These are phyloP conservation scores for Actinernus sp. DNA, from an alignment of 92 coral and sea anemone species.

Conservation along the genomic window DNA sequence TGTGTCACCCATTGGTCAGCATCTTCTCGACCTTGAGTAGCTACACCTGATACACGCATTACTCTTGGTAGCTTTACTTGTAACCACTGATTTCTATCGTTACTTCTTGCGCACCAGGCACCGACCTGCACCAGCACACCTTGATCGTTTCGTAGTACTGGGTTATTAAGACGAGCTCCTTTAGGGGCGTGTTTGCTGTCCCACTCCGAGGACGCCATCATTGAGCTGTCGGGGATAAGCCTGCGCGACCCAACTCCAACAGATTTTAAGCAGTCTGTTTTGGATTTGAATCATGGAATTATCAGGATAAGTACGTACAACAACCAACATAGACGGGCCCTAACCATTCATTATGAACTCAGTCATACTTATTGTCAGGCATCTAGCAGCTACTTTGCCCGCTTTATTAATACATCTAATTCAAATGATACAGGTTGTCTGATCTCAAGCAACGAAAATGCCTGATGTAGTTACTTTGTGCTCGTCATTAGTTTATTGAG, in stretches of 20 bases:
- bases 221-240: constrained; percentile 41
- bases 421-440: too few species aligned
- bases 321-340: too few species aligned
- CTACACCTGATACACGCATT: constrained; percentile 68
- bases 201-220: constrained; percentile 62
- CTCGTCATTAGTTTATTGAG: too few species aligned
- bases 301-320: too few species aligned
- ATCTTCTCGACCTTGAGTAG: constrained; percentile 79
- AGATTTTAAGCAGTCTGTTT: constrained; percentile 59
- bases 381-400: too few species aligned
- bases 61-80: constrained; percentile 40
- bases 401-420: too few species aligned
- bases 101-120: constrained; percentile 62
- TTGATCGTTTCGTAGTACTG: not conserved
- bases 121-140: constrained; percentile 37
- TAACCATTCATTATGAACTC: too few species aligned
- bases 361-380: too few species aligned
- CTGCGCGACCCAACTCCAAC: constrained; percentile 44
- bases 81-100: constrained; percentile 61
- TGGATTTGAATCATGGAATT: too few species aligned
- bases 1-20: constrained; percentile 66
- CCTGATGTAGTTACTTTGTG: too few species aligned
- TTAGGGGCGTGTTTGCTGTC: constrained; percentile 17
- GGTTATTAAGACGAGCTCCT: constrained; percentile 56
- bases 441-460: too few species aligned